A percentile compares a stretch with the other conserved stretches of the same genome.
These are phyloP conservation scores for Dicentrarchus labrax DNA, from an alignment of 2,113 vertebrate species.

Conservation along the genomic window DNA sequence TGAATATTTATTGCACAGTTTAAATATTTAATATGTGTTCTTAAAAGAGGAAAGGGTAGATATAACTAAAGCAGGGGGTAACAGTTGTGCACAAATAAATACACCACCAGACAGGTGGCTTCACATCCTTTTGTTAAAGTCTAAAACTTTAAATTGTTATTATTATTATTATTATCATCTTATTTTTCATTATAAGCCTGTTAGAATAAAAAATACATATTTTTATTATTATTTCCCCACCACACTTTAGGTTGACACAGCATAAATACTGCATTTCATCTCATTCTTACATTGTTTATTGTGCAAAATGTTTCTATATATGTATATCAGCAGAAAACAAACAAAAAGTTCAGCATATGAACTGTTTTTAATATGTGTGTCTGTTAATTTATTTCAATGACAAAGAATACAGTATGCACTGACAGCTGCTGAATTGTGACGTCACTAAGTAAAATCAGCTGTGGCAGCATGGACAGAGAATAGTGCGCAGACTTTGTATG, in stretches of 20 bases:
- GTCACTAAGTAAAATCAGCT: constrained; percentile 26
- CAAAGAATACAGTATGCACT: background rate
- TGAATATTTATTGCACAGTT: background rate
- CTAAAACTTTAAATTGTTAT: background rate
- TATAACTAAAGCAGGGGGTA: background rate
- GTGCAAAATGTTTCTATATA: background rate
- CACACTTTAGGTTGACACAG: background rate
- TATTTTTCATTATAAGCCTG: background rate
- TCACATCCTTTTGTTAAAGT: background rate
- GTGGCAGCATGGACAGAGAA: constrained; percentile 35
- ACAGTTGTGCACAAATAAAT: background rate
- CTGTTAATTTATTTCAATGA: background rate
- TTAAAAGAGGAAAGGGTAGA: background rate
- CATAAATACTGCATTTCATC: background rate
- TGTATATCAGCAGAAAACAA: background rate
- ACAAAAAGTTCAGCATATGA: background rate
- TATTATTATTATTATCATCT: background rate
- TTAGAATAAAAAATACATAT: background rate
- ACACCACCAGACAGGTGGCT: background rate
- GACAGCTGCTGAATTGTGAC: background rate
- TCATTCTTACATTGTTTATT: background rate
- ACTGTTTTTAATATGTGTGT: background rate
- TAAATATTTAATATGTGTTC: background rate
- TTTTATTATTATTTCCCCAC: background rate
- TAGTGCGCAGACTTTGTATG: background rate